Evolutionary conservation across 2,888 invertebrate genomes (phyloP), one percentile per base, ranked within the genome.

Genomic region (Gonocerus acuteangulatus): DNA sequence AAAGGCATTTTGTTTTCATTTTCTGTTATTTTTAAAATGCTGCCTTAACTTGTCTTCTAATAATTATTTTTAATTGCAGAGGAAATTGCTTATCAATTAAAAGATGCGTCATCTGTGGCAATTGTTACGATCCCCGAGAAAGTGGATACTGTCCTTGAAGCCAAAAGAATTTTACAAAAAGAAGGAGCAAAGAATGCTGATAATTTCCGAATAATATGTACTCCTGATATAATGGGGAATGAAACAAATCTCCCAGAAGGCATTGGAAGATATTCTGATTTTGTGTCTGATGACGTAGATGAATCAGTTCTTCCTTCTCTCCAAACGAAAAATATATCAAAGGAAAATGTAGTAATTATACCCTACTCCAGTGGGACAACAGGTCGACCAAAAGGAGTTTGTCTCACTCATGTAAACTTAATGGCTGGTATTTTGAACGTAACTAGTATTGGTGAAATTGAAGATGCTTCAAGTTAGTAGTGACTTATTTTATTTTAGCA

Each of bases 391-490:
- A 65, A 65, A 60, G 64, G 64, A 19, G 64, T 65, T 22, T 62
- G 62, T 18, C 56, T 65, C 2, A 59, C 62, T 11, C 64, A 65
- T 45, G 45, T 18, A 19, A 62, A 62, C 32, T 39, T 65, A 42
- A 54, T 59, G 1, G 45, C 64, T 9, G 68, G 69, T 48, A 32
- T 69, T 39, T n/a, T 39, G 3, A 39, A 39, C 39, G n/a, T 39
- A 11, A 4, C 13, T 4, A 11, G 3, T 39, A n/a, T n/a, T 15
- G 15, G 52, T 9, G 65, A 66, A 48, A 48, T 69, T 32, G 4
- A 48, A 11, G 64, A 66, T 1, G 57, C 68, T 11, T 49, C 67
- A 47, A 65, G 69, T 69, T 65, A 59, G 54, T 47, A 47, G 9
- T 7, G 11, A 19, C 2, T 7, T 21, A 7, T 22, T 11, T 21